A percentile compares a stretch with the other conserved stretches of the same genome.
Conservation (phyloP, 2,113 vertebrate species). For the Eclectus roratus region DNA sequence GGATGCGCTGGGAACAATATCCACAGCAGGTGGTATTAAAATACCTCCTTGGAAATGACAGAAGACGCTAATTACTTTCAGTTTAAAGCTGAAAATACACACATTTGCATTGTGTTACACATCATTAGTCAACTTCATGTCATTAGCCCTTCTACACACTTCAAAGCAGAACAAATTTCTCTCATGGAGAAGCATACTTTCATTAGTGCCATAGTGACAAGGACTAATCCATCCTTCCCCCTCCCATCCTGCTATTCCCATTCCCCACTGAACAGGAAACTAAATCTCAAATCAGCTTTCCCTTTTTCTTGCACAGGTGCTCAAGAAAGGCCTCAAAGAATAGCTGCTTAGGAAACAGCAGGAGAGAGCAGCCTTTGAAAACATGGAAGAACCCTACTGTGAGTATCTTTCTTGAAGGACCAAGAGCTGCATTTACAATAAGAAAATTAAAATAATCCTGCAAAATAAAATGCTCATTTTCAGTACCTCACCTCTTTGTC, state of each 20-base stretch:
- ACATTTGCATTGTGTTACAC: not conserved
- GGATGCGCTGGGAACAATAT: not conserved
- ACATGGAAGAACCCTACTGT: not conserved
- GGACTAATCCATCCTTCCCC: not conserved
- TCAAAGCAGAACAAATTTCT: not conserved
- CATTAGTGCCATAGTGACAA: not conserved
- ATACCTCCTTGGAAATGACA: not conserved
- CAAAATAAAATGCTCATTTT: constrained; percentile 17
- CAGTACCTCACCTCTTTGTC: not conserved
- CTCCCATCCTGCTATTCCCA: not conserved
- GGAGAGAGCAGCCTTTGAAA: constrained; percentile 24
- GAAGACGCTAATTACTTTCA: constrained; percentile 2
- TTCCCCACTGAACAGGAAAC: not conserved
- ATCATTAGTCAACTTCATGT: not conserved
- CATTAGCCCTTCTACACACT: constrained; percentile 15
- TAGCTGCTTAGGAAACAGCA: not conserved
- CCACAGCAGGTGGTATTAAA: constrained; percentile 3
- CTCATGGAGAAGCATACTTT: not conserved
- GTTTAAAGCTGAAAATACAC: not conserved
- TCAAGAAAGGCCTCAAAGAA: not conserved
- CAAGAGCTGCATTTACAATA: not conserved
- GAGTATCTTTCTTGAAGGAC: not conserved
- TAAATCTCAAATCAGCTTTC: not conserved
- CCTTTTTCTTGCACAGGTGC: not conserved
- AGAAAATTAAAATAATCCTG: not conserved